phyloP scores from a whole-genome alignment of 2,888 invertebrate species.

The Orthosia cruda region DNA sequence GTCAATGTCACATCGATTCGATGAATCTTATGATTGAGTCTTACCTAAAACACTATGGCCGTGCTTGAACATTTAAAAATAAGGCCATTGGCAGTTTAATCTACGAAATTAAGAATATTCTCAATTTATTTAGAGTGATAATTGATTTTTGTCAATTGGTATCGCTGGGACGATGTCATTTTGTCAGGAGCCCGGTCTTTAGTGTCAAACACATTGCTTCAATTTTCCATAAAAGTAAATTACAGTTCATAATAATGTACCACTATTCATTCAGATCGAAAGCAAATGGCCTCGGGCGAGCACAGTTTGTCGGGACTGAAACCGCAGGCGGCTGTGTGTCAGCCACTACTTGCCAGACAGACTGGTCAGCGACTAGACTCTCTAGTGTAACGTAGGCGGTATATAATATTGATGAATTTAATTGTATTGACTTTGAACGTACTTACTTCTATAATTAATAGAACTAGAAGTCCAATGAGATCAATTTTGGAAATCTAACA shows the following conservation, averaged over 20 bases:
- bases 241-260: not conserved
- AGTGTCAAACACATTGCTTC: not conserved
- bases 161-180: too few relatives aligned
- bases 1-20: too few relatives aligned
- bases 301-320: slow-evolving; percentile 47
- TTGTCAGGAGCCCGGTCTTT: too few relatives aligned
- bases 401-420: slow-evolving; percentile 15
- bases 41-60: too few relatives aligned
- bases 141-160: too few relatives aligned
- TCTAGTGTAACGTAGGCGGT: slow-evolving; percentile 1
- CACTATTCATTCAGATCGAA: slow-evolving; percentile 24
- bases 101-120: too few relatives aligned
- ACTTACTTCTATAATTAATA: not conserved
- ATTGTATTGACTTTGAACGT: not conserved
- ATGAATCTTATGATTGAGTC: too few relatives aligned
- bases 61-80: too few relatives aligned
- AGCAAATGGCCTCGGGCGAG: slow-evolving; percentile 35
- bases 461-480: not conserved
- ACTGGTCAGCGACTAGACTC: slow-evolving; percentile 18
- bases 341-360: slow-evolving; percentile 37
- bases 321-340: slow-evolving; percentile 61
- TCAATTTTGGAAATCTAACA: not conserved
- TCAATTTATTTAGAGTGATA: too few relatives aligned
- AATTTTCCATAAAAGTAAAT: not conserved
- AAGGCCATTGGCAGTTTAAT: too few relatives aligned